Evolutionary conservation across 2,888 invertebrate species (phyloP), one percentile per base, ranked within the genome.

Genomic region (Altica lythri): DNA sequence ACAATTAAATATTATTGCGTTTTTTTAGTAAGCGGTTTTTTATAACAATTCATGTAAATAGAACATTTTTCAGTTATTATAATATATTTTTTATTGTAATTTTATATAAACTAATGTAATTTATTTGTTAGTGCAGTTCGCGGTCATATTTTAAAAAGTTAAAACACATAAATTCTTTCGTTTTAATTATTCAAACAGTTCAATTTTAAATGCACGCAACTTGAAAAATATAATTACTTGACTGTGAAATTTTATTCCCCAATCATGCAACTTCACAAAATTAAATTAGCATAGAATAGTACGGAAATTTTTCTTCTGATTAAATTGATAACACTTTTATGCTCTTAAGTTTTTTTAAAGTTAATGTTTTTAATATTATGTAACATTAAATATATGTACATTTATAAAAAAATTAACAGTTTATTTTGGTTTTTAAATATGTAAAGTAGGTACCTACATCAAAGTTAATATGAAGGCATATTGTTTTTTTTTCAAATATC

Each of bases 131-230:
- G 62, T 61, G 60, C 60, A 62, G 55, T 51, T 62, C 61, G 60
- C 61, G 63, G 60, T 60, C 64, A 64, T 66, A 66, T 66, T 61
- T 68, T 58, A 40, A 67, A 65, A 67, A 65, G 58, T 63, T 56
- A 62, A 68, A 67, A 63, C 62, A 65, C 65, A 66, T 64, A 64
- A 65, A 67, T 65, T 66, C 67, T 64, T 62, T 64, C 57, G 48
- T 70, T 71, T 72, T 73, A 72, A 73, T 72, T 72, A 72, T 72
- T 71, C 72, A 68, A 65, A 62, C 68, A 64, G 64, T 56, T 47
- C 66, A 65, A 61, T 71, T 69, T 64, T 63, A 60, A 6, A 61
- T 61, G 66, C 72, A 71, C 72, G 71, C 70, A 68, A 72, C 64
- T 65, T 64, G 66, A 67, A 69, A 63, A 65, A 47, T 55, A 53